Conservation (phyloP, 2,797 vertebrate genomes). For the Linurgus olivaceus region DNA sequence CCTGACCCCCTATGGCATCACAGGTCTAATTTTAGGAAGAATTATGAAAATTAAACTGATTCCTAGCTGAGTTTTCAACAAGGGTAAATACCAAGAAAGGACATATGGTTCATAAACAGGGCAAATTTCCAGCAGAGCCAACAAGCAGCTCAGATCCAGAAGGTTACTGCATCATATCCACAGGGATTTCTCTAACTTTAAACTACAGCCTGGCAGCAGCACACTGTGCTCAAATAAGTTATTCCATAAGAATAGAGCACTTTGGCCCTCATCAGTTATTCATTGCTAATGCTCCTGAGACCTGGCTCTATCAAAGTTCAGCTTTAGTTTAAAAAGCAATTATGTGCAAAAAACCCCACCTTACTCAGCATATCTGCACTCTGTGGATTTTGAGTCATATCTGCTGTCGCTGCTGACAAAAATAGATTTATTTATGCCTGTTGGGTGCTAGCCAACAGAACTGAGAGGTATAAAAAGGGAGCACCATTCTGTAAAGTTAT, state of each 20-base stretch:
- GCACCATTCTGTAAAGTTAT: background rate
- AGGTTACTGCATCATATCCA: background rate
- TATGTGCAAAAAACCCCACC: background rate
- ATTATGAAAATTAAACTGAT: background rate
- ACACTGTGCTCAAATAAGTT: background rate
- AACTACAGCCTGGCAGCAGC: background rate
- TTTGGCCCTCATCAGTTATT: background rate
- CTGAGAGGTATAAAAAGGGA: background rate
- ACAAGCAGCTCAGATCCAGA: background rate
- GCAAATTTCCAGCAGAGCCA: background rate
- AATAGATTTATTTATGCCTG: constrained; percentile 54
- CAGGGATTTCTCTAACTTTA: background rate
- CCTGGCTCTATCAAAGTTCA: background rate
- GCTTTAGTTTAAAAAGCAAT: constrained; percentile 15
- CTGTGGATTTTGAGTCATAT: constrained; percentile 55
- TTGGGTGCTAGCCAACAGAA: constrained; percentile 32
- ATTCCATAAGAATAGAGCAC: background rate
- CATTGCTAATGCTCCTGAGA: background rate
- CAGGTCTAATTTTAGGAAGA: constrained; percentile 14
- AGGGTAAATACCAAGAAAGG: constrained; percentile 11
- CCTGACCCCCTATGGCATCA: background rate
- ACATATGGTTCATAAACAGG: constrained; percentile 32
- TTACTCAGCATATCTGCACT: constrained; percentile 61
- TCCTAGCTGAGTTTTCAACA: constrained; percentile 4
- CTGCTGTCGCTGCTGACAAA: background rate